Base-by-base conservation (phyloP, 1,140 invertebrate genomes). In the Papilio aristodemus region DNA sequence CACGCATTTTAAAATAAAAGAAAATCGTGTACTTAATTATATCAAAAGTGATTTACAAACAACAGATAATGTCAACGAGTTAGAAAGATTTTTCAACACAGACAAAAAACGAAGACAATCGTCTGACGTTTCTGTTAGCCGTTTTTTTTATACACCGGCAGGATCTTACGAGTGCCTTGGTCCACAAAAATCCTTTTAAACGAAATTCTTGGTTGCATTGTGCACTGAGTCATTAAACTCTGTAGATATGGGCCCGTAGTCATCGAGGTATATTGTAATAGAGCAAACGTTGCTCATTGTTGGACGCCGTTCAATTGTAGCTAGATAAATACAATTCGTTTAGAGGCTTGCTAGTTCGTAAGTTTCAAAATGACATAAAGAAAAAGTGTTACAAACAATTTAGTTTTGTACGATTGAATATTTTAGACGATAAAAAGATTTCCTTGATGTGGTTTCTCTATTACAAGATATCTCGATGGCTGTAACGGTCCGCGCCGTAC, bases 141-240 rank as follows among this genome's bases (percentile, higher is more conserved):
- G n/a, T 64, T 64, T 66, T 66, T n/a, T 66, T 66, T 54, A 54
- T 38, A 36, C 27, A 62, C 14, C 41, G 43, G 41, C 25, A 46
- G 63, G 25, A 66, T 66, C 63, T 66, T 66, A 50, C 39, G 41
- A 66, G 62, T 66, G 25, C 25, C 63, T 66, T 66, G 22, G 63
- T 36, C 63, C 43, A 41, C 38, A 19, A 41, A 71, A 66, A 59
- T 38, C 25, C 63, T 67, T 67, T 22, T 39, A 38, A 71, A 60
- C 66, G 67, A 60, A 76, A 74, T 76, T 77, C 74, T 70, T 71
- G 70, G 62, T 73, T 70, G 78, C 72, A 76, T 75, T 77, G 75
- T 75, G 72, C 68, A 80, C 71, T 78, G 71, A 79, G 78, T 79
- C 81, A 81, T 81, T 83, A 83, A 80, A 78, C 76, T 71, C 69